Evolutionary conservation across 2,797 vertebrate species (phyloP).

Genomic region (Cyclura pinguis): DNA sequence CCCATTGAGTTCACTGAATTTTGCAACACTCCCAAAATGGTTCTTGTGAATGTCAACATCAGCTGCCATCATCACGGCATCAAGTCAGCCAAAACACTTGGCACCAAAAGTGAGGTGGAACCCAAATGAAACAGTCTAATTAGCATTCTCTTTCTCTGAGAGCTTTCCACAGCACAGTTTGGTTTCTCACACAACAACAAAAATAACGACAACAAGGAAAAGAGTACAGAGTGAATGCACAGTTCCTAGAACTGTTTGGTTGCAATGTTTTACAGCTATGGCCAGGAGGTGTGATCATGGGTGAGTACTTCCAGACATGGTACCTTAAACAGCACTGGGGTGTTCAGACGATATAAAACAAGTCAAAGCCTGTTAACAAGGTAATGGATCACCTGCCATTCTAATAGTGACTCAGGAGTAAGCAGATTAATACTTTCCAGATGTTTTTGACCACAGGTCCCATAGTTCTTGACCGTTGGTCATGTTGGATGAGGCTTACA

Average conservation of each 20-base stretch:
- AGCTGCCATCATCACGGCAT: background rate
- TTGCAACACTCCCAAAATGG: background rate
- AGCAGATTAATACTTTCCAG: too few relatives aligned
- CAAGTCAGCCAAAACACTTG: slow-evolving; percentile 2
- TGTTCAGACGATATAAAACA: background rate
- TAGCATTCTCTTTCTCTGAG: background rate
- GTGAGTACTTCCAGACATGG: background rate
- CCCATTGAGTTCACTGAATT: slow-evolving; percentile 27
- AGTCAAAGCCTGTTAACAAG: background rate
- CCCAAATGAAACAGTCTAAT: slow-evolving; percentile 17
- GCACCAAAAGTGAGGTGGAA: slow-evolving; percentile 1
- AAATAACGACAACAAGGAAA: background rate
- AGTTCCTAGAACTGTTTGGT: background rate
- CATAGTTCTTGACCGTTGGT: background rate
- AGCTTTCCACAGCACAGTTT: slow-evolving; percentile 9
- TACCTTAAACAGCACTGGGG: background rate
- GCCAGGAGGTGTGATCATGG: background rate
- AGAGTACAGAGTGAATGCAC: background rate
- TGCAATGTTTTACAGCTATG: background rate
- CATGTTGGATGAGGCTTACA: too few relatives aligned
- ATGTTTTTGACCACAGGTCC: background rate
- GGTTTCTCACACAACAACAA: background rate
- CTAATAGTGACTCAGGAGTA: background rate
- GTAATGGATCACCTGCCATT: background rate
- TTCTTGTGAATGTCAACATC: slow-evolving; percentile 10